phyloP scores from a whole-genome alignment of 30 jellyfish, hydroid and myxozoan species.

The Mastigias papua region DNA sequence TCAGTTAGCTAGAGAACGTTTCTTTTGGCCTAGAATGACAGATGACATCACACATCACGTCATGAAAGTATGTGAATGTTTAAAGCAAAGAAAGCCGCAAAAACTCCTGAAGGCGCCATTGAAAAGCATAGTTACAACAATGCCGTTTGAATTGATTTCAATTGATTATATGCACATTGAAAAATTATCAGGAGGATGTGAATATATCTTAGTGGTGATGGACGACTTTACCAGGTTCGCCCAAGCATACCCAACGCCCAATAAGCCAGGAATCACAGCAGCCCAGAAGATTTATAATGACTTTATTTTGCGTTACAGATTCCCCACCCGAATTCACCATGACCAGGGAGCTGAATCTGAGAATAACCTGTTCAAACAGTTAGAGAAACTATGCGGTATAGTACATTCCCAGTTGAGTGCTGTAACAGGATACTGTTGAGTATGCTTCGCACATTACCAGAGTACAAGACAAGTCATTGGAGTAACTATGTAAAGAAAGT shows the following conservation, averaged over 20 bases:
- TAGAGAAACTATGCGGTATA: slow-evolving; percentile 41
- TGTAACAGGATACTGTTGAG: slow-evolving; percentile 45
- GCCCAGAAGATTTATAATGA: slow-evolving; percentile 41
- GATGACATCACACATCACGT: slow-evolving; percentile 13
- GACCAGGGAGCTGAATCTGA: slow-evolving; percentile 74
- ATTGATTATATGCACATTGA: slow-evolving; percentile 58
- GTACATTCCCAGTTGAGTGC: slow-evolving; percentile 53
- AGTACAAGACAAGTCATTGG: slow-evolving; percentile 23
- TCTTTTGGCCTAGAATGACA: not conserved
- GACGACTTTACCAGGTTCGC: slow-evolving; percentile 65
- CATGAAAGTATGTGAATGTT: not conserved
- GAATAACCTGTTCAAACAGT: slow-evolving; percentile 33
- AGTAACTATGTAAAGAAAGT: slow-evolving; percentile 32
- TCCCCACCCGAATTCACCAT: slow-evolving; percentile 64
- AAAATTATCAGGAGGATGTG: slow-evolving; percentile 57
- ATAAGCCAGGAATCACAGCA: slow-evolving; percentile 49
- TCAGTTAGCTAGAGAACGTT: slow-evolving; percentile 11
- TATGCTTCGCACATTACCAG: slow-evolving; percentile 48
- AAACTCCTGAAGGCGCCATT: not conserved
- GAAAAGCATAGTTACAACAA: not conserved
- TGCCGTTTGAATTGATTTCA: slow-evolving; percentile 51
- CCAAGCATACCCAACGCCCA: slow-evolving; percentile 51
- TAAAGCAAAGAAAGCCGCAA: slow-evolving; percentile 2
- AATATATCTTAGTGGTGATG: slow-evolving; percentile 40
- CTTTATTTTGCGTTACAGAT: slow-evolving; percentile 33